Evolutionary conservation across 2,888 invertebrate species (phyloP).

Genomic region (Andricus quercusramuli): DNA sequence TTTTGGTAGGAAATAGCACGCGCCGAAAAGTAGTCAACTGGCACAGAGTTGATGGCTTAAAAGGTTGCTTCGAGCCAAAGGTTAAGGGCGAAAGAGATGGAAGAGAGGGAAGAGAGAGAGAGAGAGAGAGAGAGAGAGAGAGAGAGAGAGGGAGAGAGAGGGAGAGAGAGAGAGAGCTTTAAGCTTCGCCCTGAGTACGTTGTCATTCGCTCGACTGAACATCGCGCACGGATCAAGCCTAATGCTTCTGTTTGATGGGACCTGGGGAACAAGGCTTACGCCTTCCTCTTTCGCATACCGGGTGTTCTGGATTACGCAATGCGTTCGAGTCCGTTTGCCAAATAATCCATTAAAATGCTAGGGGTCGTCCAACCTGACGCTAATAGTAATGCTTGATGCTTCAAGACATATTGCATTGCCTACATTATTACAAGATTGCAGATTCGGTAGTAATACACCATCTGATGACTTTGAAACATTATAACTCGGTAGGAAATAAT

Average conservation of each 20-base stretch:
- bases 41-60: slow-evolving; percentile 40
- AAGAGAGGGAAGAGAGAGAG: too few relatives aligned
- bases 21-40: background rate
- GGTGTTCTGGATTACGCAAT: slow-evolving; percentile 39
- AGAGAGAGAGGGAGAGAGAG: background rate
- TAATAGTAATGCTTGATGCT: background rate
- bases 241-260: slow-evolving; percentile 77
- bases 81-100: slow-evolving; percentile 41
- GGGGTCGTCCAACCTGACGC: background rate
- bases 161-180: slow-evolving; percentile 51
- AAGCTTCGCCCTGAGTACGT: slow-evolving; percentile 72
- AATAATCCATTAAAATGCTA: slow-evolving; percentile 33
- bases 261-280: slow-evolving; percentile 56
- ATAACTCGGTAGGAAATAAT: too few relatives aligned
- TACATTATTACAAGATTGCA: background rate
- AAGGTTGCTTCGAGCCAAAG: slow-evolving; percentile 49
- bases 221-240: slow-evolving; percentile 77
- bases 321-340: slow-evolving; percentile 11
- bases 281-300: slow-evolving; percentile 52
- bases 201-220: slow-evolving; percentile 78
- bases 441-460: too few relatives aligned
- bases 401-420: background rate
- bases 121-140: too few relatives aligned
- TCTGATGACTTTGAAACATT: too few relatives aligned
- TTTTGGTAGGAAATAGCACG: background rate